Conservation (phyloP, 2,888 invertebrate species). For the Mimumesa dahlbomi region DNA sequence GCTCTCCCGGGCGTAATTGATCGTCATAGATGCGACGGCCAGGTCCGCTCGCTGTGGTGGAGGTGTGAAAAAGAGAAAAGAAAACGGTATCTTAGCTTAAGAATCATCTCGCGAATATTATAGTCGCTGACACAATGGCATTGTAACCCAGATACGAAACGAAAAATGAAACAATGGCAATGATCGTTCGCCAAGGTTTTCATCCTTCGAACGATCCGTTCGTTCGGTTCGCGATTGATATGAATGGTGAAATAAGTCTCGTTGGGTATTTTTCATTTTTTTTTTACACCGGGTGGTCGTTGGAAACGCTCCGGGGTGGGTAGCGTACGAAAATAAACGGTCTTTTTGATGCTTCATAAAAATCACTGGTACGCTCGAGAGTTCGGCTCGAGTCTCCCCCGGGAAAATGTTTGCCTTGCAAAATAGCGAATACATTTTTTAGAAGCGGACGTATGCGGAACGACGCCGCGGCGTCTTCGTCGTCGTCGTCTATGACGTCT, state of each 20-base stretch:
- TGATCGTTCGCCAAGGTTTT: too few relatives aligned
- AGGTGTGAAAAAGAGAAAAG: too few relatives aligned
- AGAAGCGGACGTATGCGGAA: slow-evolving; percentile 31
- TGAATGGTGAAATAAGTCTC: too few relatives aligned
- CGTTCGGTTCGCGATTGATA: too few relatives aligned
- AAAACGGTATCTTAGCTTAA: neutral
- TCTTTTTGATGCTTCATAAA: slow-evolving; percentile 5
- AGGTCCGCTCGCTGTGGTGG: slow-evolving; percentile 96
- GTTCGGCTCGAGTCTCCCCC: slow-evolving; percentile 44
- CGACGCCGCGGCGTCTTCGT: slow-evolving; percentile 9
- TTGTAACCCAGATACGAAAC: too few relatives aligned
- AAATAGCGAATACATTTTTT: slow-evolving; percentile 72
- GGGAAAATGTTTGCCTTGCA: slow-evolving; percentile 69
- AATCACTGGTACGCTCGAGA: slow-evolving; percentile 11
- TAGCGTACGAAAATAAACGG: neutral
- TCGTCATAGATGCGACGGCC: slow-evolving; percentile 98
- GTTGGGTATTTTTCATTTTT: too few relatives aligned
- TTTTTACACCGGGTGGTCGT: too few relatives aligned
- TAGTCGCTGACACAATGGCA: too few relatives aligned
- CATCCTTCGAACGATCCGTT: too few relatives aligned
- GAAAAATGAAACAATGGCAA: too few relatives aligned
- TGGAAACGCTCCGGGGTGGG: neutral
- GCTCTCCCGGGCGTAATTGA: slow-evolving; percentile 96
- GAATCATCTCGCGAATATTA: neutral
- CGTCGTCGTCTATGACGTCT: slow-evolving; percentile 49